Conservation (phyloP, 1,140 invertebrate species). For the Steinernema feltiae region DNA sequence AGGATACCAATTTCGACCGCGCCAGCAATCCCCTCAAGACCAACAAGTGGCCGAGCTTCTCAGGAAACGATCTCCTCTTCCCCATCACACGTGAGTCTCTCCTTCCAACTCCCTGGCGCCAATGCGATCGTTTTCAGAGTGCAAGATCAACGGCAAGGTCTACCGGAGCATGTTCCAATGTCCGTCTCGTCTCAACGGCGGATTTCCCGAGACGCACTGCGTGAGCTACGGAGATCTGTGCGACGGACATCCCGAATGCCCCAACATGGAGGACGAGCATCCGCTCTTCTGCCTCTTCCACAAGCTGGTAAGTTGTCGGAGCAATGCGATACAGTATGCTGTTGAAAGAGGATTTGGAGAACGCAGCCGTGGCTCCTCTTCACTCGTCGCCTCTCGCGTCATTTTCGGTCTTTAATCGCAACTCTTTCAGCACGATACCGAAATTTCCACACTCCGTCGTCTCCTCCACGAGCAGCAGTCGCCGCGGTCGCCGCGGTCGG, state of each 20-base stretch:
- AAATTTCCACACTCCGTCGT: neutral
- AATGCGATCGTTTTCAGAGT: neutral
- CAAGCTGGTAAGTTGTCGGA: constrained; percentile 48
- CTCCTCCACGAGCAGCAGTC: neutral
- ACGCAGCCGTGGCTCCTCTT: neutral
- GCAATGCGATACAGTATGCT: no score
- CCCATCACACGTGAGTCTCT: neutral
- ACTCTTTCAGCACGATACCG: neutral
- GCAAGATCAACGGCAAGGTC: neutral
- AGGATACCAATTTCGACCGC: neutral
- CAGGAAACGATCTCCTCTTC: neutral
- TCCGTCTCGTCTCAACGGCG: neutral
- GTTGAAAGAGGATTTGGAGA: neutral
- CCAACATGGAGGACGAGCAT: constrained; percentile 57
- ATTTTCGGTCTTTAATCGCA: neutral
- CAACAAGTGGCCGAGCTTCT: neutral
- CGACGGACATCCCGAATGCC: constrained; percentile 56
- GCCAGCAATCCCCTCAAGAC: neutral
- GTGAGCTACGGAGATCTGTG: constrained; percentile 53
- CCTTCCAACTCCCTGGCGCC: neutral
- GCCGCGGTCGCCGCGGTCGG: neutral
- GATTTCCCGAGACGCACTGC: constrained; percentile 30
- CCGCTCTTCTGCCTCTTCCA: constrained; percentile 50
- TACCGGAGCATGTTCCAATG: constrained; percentile 4
- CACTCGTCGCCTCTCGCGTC: neutral